These are phyloP conservation scores for Dicycla oo DNA, from an alignment of 2,888 invertebrate species.

Conservation along the genomic window DNA sequence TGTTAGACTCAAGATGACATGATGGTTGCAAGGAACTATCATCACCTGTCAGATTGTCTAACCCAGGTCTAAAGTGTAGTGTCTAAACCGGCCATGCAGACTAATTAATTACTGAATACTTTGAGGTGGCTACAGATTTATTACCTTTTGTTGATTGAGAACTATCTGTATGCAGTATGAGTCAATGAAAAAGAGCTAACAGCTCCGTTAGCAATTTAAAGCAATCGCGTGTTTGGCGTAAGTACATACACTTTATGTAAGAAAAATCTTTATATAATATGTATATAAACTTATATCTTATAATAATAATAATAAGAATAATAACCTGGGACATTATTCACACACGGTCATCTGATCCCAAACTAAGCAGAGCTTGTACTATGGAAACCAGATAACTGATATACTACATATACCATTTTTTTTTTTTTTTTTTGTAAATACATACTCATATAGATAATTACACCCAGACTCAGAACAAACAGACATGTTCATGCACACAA, in stretches of 20 bases:
- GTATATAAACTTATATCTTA: too few species aligned
- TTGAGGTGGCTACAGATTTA: conserved; percentile 37
- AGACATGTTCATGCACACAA: too few species aligned
- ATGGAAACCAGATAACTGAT: too few species aligned
- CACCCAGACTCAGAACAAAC: too few species aligned
- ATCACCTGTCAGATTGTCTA: conserved; percentile 48
- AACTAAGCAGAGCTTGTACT: too few species aligned
- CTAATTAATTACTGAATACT: conserved; percentile 52
- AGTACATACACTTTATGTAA: background rate
- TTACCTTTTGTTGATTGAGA: conserved; percentile 43
- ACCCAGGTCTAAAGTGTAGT: conserved; percentile 21
- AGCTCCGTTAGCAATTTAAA: background rate
- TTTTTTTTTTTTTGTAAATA: too few species aligned
- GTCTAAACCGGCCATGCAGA: conserved; percentile 29
- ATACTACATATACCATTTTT: too few species aligned
- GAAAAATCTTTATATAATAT: too few species aligned
- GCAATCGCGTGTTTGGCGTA: conserved; percentile 4
- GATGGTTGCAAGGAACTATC: conserved; percentile 38
- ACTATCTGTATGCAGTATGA: conserved; percentile 8
- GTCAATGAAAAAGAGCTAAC: conserved; percentile 14
- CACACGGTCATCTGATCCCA: too few species aligned
- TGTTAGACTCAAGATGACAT: conserved; percentile 25
- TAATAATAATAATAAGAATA: too few species aligned
- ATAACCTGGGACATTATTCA: too few species aligned
- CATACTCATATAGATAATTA: too few species aligned